A percentile compares a stretch with the other conserved stretches of the same genome.
Conservation (phyloP, 2,113 vertebrate genomes). For the Crotophaga sulcirostris region DNA sequence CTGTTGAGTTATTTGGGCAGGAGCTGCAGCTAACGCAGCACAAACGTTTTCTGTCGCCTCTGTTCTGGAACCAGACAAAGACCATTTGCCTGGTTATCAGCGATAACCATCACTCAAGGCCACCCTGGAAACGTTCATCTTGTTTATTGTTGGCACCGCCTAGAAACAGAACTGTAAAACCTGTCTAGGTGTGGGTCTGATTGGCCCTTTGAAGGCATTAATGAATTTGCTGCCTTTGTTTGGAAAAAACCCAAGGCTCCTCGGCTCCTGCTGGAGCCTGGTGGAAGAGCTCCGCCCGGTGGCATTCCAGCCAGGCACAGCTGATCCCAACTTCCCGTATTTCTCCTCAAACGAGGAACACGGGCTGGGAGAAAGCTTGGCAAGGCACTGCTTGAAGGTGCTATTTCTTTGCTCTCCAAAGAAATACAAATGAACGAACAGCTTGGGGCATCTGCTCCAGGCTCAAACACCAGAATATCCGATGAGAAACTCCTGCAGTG, state of each 20-base stretch:
- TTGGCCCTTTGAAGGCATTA: not conserved
- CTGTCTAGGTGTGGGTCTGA: not conserved
- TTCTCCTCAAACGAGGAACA: not conserved
- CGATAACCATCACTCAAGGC: not conserved
- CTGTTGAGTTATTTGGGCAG: not conserved
- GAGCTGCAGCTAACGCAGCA: not conserved
- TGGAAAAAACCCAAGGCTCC: rapidly evolving
- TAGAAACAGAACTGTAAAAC: not conserved
- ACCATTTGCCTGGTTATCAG: not conserved
- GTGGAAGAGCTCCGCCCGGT: constrained; percentile 48
- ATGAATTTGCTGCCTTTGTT: not conserved
- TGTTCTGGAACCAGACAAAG: not conserved
- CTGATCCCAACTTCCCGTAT: not conserved
- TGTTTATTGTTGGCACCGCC: constrained; percentile 11
- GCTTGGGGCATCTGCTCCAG: not conserved
- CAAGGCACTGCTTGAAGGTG: not conserved
- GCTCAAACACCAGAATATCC: not conserved
- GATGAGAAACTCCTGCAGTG: rapidly evolving
- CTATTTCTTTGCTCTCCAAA: not conserved
- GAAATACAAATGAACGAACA: not conserved
- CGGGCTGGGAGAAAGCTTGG: rapidly evolving
- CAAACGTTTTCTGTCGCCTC: not conserved
- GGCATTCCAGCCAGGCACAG: not conserved
- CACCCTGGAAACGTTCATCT: not conserved
- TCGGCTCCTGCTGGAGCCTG: not conserved